phyloP scores from a whole-genome alignment of 2,113 vertebrate species.

The Platysteira castanea region DNA sequence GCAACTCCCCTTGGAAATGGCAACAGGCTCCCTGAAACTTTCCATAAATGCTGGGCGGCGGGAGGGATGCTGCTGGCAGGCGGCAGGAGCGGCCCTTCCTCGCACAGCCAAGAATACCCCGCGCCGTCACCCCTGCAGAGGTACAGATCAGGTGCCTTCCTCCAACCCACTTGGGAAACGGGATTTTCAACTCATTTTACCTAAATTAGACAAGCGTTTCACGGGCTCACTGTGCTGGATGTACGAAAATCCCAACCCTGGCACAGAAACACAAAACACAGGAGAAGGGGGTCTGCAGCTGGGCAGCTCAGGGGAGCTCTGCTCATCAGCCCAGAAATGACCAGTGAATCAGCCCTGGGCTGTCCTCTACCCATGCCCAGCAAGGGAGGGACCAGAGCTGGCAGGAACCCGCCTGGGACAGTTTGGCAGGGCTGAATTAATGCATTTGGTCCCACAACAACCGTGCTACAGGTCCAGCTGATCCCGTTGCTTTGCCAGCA shows the following conservation, averaged over 20 bases:
- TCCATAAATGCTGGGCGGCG: neutral
- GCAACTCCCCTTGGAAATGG: neutral
- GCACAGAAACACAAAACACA: neutral
- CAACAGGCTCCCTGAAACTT: constrained; percentile 3
- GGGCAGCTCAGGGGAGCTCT: neutral
- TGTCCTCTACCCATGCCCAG: neutral
- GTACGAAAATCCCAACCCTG: neutral
- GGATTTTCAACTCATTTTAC: neutral
- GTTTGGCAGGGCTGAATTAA: neutral
- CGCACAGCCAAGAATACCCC: neutral
- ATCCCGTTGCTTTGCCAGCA: neutral
- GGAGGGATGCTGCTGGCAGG: constrained; percentile 13
- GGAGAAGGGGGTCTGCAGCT: neutral
- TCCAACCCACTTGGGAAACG: neutral
- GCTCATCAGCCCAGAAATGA: neutral
- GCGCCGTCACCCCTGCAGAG: rapidly evolving
- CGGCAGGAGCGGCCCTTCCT: neutral
- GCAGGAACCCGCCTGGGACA: neutral
- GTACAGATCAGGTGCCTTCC: neutral
- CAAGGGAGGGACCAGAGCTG: neutral
- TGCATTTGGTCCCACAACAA: neutral
- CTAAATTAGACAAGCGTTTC: neutral
- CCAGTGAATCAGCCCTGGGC: neutral
- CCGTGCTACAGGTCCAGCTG: neutral
- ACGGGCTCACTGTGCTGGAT: neutral